Base-by-base conservation (phyloP, 2,888 invertebrate genomes). In the Monoplex corrugatus region DNA sequence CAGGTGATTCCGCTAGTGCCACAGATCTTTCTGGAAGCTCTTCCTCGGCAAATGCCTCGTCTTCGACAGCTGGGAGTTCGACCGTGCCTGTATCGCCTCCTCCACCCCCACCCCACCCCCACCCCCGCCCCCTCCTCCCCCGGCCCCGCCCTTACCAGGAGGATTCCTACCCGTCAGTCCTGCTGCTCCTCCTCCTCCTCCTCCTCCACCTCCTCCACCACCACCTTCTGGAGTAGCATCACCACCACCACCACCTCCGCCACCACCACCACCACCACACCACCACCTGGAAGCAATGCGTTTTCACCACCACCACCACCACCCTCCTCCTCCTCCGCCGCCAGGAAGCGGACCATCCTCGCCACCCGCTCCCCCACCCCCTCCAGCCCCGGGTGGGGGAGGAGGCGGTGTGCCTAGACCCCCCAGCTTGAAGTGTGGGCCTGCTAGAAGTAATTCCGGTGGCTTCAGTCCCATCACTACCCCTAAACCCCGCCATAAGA, bases 401-500 rank as follows among this genome's bases (percentile, higher is more conserved):
- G 32, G 63, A 28, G 50, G 85, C 13, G 84, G 45, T 19, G 35
- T 50, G 19, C 50, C 57, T 16, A 44, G 50, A 3, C 45, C 57
- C 35, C 50, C 84, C 38, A 84, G 44, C 88, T 89, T 88, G 90
- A 87, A 85, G 88, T 90, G 82, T 72, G 90, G 84, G 87, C 44
- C 44, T 23, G 28, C 35, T 40, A 80, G 40, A 16, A 63, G 57
- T 6, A 78, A 32, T 35, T 43, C 2, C 63, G 84, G 89, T 19
- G 78, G 87, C 23, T 83, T 91, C 35, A 91, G 90, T 78, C 91
- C 90, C 32, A 92, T 94, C 89, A 90, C 92, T 94, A 98, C 98
- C 0, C 99, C 99, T 0, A 97, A 98, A 90, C 99, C 99, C n/a
- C 98, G 98, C 96, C 97, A 98, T 45, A 99, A 99, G 96, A 99